Evolutionary conservation across 2,113 vertebrate species (phyloP).

Genomic region (Helogale parvula): DNA sequence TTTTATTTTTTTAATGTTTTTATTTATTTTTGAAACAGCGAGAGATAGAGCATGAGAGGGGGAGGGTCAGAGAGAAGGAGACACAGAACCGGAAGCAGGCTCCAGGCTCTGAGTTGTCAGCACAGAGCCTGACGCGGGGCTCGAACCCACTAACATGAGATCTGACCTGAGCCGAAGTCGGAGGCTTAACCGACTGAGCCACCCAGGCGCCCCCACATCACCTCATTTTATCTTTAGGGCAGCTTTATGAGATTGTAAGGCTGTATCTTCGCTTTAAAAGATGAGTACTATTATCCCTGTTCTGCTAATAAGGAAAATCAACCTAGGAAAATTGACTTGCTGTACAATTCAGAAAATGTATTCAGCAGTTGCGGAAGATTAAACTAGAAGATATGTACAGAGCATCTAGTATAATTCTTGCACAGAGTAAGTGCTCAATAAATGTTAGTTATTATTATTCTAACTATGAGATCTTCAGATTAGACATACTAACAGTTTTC

Average conservation of each 20-base stretch:
- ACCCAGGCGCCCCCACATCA: too few species aligned
- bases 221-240: not conserved
- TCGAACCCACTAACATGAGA: too few species aligned
- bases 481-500: constrained; percentile 13
- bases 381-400: not conserved
- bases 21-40: too few species aligned
- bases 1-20: too few species aligned
- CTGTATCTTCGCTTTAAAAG: not conserved
- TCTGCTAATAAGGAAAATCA: not conserved
- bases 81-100: too few species aligned
- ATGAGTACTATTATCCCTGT: not conserved
- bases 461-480: constrained; percentile 29
- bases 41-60: too few species aligned
- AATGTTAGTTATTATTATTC: constrained; percentile 19
- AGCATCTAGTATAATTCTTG: not conserved
- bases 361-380: not conserved
- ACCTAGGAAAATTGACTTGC: not conserved
- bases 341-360: constrained; percentile 11
- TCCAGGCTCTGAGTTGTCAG: too few species aligned
- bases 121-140: too few species aligned
- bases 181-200: too few species aligned
- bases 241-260: not conserved
- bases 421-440: not conserved
- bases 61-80: too few species aligned
- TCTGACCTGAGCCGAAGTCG: too few species aligned